Base-by-base conservation (phyloP, 2,797 vertebrate species). In the Muscicapa comitata region DNA sequence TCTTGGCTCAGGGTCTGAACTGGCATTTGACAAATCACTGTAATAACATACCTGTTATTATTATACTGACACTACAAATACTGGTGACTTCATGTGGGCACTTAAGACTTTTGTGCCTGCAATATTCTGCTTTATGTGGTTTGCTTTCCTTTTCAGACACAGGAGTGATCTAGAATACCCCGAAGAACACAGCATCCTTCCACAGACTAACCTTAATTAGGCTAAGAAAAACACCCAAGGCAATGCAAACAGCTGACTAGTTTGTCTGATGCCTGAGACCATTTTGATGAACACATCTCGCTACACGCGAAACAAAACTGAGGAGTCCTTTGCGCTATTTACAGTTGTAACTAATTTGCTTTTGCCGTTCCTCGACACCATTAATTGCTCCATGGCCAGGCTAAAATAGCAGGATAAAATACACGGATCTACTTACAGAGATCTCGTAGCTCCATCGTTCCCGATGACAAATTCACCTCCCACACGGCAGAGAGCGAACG, bases 381-480 rank as follows among this genome's bases (percentile, higher is more conserved):
- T 17, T 9, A 50, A 70, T 8, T 1, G 24, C 43, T 13, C 83
- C 28, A 8, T 24, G 57, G 84, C 85, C 9, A 0, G n/a, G 77
- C 86, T 96, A 93, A 92, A 95, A 94, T 2, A 66, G 33, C 65
- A 95, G 78, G 89, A 77, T 85, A 93, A 97, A 96, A 92, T 58
- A 16, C 74, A 17, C 5, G 31, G 90, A 26, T 92, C 73, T 98
- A 98, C 98, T 98, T 97, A 98, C 98, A 97, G 94, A 98, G 96
- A 97, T 96, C 96, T 94, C 23, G 86, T 96, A 97, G 98, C 97
- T 98, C 98, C 98, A 98, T 98, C 95, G 83, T 88, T 97, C 62
- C 86, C 75, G 82, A 71, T 58, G 95, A 97, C 92, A 96, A 84
- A 94, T 80, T 80, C 67, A 55, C 96, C 96, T 97, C 93, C 96